Base-by-base conservation (phyloP, 53 echinoderm and acorn worm genomes). In the Antedon mediterranea region DNA sequence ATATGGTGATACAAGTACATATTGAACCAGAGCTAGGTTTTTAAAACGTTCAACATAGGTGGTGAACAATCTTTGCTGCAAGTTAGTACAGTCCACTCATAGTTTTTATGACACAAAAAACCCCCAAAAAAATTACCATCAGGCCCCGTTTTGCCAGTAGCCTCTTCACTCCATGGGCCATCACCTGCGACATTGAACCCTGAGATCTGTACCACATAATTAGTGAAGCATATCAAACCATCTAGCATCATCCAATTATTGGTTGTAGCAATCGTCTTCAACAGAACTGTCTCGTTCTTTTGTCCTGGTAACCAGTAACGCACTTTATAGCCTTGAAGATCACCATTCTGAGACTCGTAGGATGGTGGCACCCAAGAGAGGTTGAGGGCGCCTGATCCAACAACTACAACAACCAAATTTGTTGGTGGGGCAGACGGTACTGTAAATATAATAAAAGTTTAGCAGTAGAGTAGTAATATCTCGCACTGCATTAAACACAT, bases 241-340 rank as follows among this genome's bases (percentile, higher is more conserved):
- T 97, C 98, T 8, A 97, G 88, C 33, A 75, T 79, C 18, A 86
- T 86, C 71, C 73, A 71, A 0, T 86, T 97, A 71, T 88, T 79
- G 29, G 84, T 57, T 18, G 84, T 73, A n/a, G 92, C 76, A 76
- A 88, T 89, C 33, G 92, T 89, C 86, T 82, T 89, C 30, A 88
- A 82, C 32, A 74, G 74, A 42, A 79, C 71, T 29, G 31, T 79
- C 28, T 79, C 80, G 23, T 75, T 74, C 0, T 76, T 31, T 13
- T 33, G 33, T 28, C 76, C 29, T 5, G 76, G 76, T 28, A 31
- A 23, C 34, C 33, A 41, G 34, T 29, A 29, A 3, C 3, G 75
- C 79, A 95, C 89, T 86, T 95, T 95, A 81, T 92, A 95, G 27
- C 97, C 97, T 72, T 95, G 92, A 28, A 92, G 88, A 14, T 90